Evolutionary conservation across 2,888 invertebrate species (phyloP), one percentile per base, ranked within the genome.

Genomic region (Caenorhabditis uteleia): DNA sequence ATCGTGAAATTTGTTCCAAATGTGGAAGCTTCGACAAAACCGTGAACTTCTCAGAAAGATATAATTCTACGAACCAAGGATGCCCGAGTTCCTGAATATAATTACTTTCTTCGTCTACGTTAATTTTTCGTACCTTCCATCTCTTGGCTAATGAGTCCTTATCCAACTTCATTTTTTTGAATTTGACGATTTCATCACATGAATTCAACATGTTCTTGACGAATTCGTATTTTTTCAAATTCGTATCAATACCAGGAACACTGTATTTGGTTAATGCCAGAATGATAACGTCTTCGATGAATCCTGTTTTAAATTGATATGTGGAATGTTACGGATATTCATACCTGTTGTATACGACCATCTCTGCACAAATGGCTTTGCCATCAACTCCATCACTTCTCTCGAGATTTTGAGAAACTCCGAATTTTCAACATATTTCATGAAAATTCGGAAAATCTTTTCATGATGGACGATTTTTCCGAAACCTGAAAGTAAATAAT

Each of bases 211-310:
- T 14, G 16, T 39, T 18, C 53, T 54, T 33, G 14, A 60, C 33
- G 23, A 60, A 60, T 5, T 31, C 20, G 33, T 48, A 60, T 14
- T 60, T 60, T 21, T 21, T 16, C 18, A 23, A 27, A 5, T 14
- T n/a, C 3, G 16, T 18, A 8, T 38, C 44, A 8, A 27, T 18
- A 7, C 48, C 44, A 0, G 60, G 60, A 20, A 54, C 12, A 16
- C 20, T 40, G 21, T 60, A 60, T 27, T 60, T 54, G 2, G 48
- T 40, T 1, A 60, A 45, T 8, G 54, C 60, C 27, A 60, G 27
- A n/a, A 54, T 1, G 14, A 60, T 6, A 7, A 60, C 21, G 26
- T 60, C 54, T 12, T 60, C 42, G 25, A 54, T 44, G 23, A 54
- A 49, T 23, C 44, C 44, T 3, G 29, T 33, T 2, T 50, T 25